Base-by-base conservation (phyloP, 2,113 vertebrate species). In the Neodon shergylaensis region DNA sequence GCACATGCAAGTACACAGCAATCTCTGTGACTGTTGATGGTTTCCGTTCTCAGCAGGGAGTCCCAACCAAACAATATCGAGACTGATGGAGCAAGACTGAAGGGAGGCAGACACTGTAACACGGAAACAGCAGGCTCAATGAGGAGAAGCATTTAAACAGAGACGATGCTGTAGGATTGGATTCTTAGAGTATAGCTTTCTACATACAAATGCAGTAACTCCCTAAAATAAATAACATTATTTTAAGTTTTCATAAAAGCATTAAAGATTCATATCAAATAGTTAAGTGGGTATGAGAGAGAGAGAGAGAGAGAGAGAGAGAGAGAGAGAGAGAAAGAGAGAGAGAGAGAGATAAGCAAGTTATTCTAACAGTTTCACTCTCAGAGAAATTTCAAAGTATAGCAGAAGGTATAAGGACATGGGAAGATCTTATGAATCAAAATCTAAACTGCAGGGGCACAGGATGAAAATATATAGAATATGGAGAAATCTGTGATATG, bases 41-140 rank as follows among this genome's bases (percentile, higher is more conserved):
- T 54, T 85, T 92, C 39, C 22, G 21, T 26, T 87, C 93, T 96
- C 93, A 90, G 54, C 76, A 90, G 88, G 91, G 78, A 89, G 70
- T 70, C 58, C 19, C 24, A 74, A 3, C 61, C 68, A 77, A 97
- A 91, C 89, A 88, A 65, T 78, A 86, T 73, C 17, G n/a, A 95
- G 85, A 79, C 83, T 93, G 93, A 91, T 65, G 88, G 81, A 97
- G 87, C 74, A 70, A 76, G 79, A 91, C 68, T 3, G 22, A 92
- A n/a, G 42, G 88, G 47, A 61, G 89, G 89, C 82, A 87, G 77
- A 49, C 66, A 65, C 14, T 26, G 42, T 26, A 58, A 47, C 73
- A 88, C 21, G 65, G 78, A 87, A 94, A 91, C 65, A 90, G 73
- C 63, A 95, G 52, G n/a, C 10, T 92, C 58, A 58, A n/a, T 63